These are phyloP conservation scores for Podarcis cretensis DNA, from an alignment of 2,113 vertebrate species.

Conservation along the genomic window DNA sequence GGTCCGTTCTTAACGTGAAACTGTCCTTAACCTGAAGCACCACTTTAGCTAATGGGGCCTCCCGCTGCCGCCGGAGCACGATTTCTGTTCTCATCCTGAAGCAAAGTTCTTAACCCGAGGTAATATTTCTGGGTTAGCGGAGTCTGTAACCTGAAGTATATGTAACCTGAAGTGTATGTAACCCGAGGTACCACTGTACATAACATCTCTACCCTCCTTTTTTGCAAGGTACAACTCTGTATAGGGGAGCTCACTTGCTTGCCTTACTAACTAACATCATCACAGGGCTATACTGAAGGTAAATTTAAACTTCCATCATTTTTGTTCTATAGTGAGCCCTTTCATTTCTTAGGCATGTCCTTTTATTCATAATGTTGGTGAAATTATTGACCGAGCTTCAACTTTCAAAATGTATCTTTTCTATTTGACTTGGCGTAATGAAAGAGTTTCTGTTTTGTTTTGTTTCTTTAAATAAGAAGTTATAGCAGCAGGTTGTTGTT, in stretches of 20 bases:
- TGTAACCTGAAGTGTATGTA: too few species aligned
- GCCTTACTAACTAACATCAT: background rate
- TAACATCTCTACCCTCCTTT: background rate
- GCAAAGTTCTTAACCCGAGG: too few species aligned
- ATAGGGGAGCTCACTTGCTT: background rate
- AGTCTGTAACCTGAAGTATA: too few species aligned
- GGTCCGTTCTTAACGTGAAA: too few species aligned
- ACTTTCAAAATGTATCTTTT: constrained; percentile 53
- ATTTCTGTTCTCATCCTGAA: too few species aligned
- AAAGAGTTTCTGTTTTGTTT: background rate
- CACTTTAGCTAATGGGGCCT: too few species aligned
- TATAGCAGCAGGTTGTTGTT: constrained; percentile 31
- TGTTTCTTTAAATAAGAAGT: constrained; percentile 32
- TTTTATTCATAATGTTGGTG: constrained; percentile 54
- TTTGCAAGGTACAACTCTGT: background rate
- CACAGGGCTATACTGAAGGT: background rate
- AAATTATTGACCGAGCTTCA: constrained; percentile 57
- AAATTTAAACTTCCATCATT: background rate
- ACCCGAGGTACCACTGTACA: too few species aligned
- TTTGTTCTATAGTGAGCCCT: background rate
- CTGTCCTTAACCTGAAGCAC: too few species aligned
- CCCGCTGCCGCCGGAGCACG: too few species aligned
- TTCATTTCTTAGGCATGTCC: constrained; percentile 44
- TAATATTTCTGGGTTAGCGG: too few species aligned
- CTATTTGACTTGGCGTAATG: constrained; percentile 39